Evolutionary conservation across 2,797 vertebrate genomes (phyloP).

Genomic region (Oreochromis mossambicus): DNA sequence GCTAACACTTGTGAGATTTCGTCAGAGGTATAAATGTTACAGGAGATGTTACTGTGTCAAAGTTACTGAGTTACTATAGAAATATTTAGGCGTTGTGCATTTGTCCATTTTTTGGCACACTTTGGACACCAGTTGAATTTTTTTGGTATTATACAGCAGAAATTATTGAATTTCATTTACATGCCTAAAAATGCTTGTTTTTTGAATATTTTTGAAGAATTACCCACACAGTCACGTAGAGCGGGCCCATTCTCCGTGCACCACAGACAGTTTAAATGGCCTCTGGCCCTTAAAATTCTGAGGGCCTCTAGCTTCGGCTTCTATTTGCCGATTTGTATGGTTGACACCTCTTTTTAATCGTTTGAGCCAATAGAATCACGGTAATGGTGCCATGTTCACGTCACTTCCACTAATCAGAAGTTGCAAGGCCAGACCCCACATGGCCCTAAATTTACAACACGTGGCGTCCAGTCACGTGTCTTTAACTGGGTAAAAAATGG

Average conservation of each 20-base stretch:
- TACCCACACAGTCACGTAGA: neutral
- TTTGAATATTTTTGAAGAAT: neutral
- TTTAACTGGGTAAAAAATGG: neutral
- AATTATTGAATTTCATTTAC: neutral
- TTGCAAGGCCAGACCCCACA: neutral
- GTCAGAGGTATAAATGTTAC: neutral
- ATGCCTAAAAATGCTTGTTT: neutral
- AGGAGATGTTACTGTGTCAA: neutral
- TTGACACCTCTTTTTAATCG: neutral
- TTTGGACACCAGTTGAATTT: neutral
- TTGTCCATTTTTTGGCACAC: neutral
- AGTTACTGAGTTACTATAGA: neutral
- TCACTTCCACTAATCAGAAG: neutral
- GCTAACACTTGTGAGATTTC: fast-evolving
- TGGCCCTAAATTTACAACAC: neutral
- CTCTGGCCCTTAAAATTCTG: neutral
- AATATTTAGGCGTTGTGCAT: neutral
- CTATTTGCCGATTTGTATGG: neutral
- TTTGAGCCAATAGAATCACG: neutral
- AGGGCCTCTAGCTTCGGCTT: fast-evolving
- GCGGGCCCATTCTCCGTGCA: neutral
- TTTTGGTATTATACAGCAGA: neutral
- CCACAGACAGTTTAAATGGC: neutral
- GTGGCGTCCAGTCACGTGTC: fast-evolving
- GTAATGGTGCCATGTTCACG: neutral